Evolutionary conservation across 2,888 invertebrate species (phyloP), one percentile per base, ranked within the genome.

Genomic region (Macaria notata): DNA sequence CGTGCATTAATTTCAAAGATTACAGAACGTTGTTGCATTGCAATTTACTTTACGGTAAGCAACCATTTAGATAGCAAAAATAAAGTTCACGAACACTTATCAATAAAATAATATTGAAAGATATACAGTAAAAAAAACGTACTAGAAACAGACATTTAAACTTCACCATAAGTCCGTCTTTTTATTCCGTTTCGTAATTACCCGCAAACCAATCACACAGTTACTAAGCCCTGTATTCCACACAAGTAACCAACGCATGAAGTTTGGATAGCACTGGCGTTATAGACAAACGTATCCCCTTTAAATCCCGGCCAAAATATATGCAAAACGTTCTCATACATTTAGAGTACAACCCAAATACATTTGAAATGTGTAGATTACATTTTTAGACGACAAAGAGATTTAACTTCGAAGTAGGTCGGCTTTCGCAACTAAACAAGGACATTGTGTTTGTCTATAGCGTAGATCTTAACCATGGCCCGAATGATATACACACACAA

Each of bases 291-390:
- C 9, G 9, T 31, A 30, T 41, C 9, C 31, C 9, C 9, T 33
- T 57, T 48, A 57, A 57, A 38, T 3, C 47, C 30, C 43, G 29
- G 4, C 8, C 4, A 9, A 31, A 51, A 39, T 19, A 44, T 51
- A 51, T 48, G 47, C 43, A 38, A 50, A n/a, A 29, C 41, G 33
- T 5, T 9, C 3, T 19, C 9, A 31, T 48, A 31, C 39, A 45
- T 41, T 33, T 0, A 31, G 4, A 5, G 46, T 19, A 9, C 7
- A 39, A n/a, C 9, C 57, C 42, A 53, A 43, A 49, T 57, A 45
- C 57, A 53, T 49, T 33, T 9, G 19, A 42, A 48, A 49, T 53
- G 44, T 48, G 48, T 9, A 31, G 47, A 19, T 46, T 42, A 46
- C 8, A 33, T 39, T 38, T 56, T 38, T 9, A 42, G 31, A n/a